Conservation (phyloP, 2,113 vertebrate genomes). For the Solea senegalensis region DNA sequence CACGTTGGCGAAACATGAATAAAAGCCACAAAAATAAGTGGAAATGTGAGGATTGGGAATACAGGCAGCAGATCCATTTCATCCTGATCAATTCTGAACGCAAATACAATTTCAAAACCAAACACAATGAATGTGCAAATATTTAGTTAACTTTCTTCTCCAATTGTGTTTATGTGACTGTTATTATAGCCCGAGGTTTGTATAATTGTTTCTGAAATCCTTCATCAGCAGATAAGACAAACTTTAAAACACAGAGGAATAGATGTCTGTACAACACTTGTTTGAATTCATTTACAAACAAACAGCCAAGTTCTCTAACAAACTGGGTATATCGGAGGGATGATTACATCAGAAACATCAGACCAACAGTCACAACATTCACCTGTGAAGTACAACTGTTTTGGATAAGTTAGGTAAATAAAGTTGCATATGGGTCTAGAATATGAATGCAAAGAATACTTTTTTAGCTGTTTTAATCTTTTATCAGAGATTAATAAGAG, state of each 20-base stretch:
- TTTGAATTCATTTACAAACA: not conserved
- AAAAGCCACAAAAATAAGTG: too few species aligned
- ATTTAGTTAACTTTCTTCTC: constrained; percentile 41
- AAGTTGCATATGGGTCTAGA: not conserved
- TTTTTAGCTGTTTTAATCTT: not conserved
- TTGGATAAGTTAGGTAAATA: not conserved
- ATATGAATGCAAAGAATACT: not conserved
- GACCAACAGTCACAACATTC: not conserved
- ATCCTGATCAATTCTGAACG: constrained; percentile 64
- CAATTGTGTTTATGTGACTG: constrained; percentile 18
- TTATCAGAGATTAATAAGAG: not conserved
- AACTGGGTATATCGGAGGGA: not conserved
- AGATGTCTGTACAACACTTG: not conserved
- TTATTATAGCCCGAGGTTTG: constrained; percentile 8
- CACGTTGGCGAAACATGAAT: too few species aligned
- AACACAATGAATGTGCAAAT: constrained; percentile 40
- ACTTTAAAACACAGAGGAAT: not conserved
- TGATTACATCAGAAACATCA: not conserved
- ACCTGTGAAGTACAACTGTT: not conserved
- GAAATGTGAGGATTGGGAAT: constrained; percentile 12
- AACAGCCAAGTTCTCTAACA: not conserved
- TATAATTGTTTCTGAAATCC: constrained; percentile 3
- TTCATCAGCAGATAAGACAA: constrained; percentile 5
- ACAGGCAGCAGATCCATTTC: constrained; percentile 53
- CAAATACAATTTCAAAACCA: constrained; percentile 52